Evolutionary conservation across 2,888 invertebrate genomes (phyloP), one percentile per base, ranked within the genome.

Genomic region (Sesia bembeciformis): DNA sequence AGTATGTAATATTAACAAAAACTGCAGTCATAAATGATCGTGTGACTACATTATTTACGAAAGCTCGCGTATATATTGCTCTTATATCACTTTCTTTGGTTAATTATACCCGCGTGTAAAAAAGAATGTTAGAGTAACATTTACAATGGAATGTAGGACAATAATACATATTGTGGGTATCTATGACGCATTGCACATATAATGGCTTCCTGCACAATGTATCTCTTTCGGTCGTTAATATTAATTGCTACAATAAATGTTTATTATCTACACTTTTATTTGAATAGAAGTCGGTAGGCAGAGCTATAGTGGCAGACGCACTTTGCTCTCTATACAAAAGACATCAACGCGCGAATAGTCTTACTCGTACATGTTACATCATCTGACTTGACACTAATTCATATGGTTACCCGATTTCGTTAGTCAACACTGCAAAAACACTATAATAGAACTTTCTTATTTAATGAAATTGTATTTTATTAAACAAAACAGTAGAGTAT

Each of bases 281-380:
- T 50, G 38, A 23, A 50, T 50, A 50, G 50, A 38, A 50, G 39
- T 38, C 50, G 39, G 50, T 4, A 39, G 39, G 50, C 7, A 50
- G 5, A 23, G 23, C 23, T 23, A 7, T 6, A 42, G 42, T 42
- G 7, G 7, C 39, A 39, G 7, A 38, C 8, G 6, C 50, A 7
- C 50, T 50, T 38, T 38, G 5, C 38, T 39, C 3, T 39, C 4
- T 6, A 38, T 62, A 65, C 61, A 74, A 72, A 72, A 71, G 74
- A 74, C 65, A 64, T 73, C 67, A 74, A 74, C 73, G 72, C 62
- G 64, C 60, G 54, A 52, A 39, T 39, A 7, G 39, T 50, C 38
- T 38, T 38, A 50, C 50, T 46, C 3, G 46, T 46, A 46, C 46
- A 41, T 41, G 41, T 41, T 5, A 23, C 23, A 23, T 23, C 23